A percentile compares a stretch with the other conserved stretches of the same genome.
These are phyloP conservation scores for Toxotes lorentzi DNA, from an alignment of 2,797 vertebrate genomes.

Conservation along the genomic window DNA sequence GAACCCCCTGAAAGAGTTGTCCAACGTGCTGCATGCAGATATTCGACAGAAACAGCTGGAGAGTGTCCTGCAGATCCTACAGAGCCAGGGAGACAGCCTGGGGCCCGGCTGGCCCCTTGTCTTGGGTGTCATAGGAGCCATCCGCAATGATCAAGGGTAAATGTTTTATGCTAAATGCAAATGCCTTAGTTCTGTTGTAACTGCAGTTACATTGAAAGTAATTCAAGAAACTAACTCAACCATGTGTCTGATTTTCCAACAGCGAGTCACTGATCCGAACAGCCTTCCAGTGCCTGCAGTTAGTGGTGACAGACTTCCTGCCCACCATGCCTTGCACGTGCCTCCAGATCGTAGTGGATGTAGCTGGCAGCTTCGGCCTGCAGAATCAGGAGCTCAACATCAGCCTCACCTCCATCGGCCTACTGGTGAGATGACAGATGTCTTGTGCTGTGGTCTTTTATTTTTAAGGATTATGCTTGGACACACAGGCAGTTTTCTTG, in stretches of 20 bases:
- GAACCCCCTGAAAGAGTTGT: conserved; percentile 96
- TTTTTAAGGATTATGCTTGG: neutral
- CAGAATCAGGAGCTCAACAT: conserved; percentile 99
- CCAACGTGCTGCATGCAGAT: conserved; percentile 94
- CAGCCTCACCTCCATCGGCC: conserved; percentile 98
- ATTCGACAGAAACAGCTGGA: conserved; percentile 98
- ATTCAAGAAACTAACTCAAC: neutral
- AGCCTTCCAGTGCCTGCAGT: conserved; percentile 99
- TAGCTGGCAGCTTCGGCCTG: conserved; percentile 98
- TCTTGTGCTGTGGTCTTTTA: neutral
- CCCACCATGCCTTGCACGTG: conserved; percentile 99
- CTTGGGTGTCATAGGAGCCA: conserved; percentile 97
- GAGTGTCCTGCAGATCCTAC: conserved; percentile 97
- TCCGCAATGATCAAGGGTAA: conserved; percentile 98
- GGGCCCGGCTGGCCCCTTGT: conserved; percentile 98
- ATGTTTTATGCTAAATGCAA: neutral
- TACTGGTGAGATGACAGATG: conserved; percentile 88
- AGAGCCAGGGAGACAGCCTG: conserved; percentile 97
- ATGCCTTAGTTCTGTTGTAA: neutral
- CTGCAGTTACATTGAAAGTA: neutral
- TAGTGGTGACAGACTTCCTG: conserved; percentile 99
- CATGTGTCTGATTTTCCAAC: conserved; percentile 16
- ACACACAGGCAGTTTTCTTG: neutral
- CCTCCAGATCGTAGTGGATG: conserved; percentile 98
- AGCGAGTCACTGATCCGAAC: conserved; percentile 98